Percentiles rank a stretch among this genome's conserved stretches.
Conservation (phyloP, 2,113 vertebrate genomes). For the Cyrtonyx montezumae region DNA sequence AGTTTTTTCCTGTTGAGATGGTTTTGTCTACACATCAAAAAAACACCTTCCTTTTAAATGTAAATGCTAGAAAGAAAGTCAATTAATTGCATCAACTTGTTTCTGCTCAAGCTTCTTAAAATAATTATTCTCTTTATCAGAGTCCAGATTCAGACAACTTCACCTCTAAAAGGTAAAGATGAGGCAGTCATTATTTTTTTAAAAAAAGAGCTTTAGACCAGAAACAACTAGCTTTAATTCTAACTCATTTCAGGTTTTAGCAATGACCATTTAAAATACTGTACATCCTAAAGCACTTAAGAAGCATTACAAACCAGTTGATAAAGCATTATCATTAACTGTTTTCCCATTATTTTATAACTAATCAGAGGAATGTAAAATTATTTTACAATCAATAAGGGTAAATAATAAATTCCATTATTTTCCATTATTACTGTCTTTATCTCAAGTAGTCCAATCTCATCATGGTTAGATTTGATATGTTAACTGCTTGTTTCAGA, state of each 20-base stretch:
- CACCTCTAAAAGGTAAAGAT: neutral
- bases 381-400: neutral
- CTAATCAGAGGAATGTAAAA: neutral
- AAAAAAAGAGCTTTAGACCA: neutral
- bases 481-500: neutral
- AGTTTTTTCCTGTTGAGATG: neutral
- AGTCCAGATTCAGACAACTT: neutral
- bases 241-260: neutral
- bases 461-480: neutral
- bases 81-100: neutral
- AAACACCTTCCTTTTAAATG: neutral
- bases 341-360: neutral
- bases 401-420: neutral
- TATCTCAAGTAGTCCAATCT: neutral
- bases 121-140: neutral
- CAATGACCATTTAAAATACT: neutral
- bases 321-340: neutral
- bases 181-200: neutral
- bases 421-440: neutral
- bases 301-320: neutral
- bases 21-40: neutral
- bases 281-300: neutral
- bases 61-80: neutral
- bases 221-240: neutral
- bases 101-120: neutral